Evolutionary conservation across 2,797 vertebrate species (phyloP).

Genomic region (Ambastaia sidthimunki): DNA sequence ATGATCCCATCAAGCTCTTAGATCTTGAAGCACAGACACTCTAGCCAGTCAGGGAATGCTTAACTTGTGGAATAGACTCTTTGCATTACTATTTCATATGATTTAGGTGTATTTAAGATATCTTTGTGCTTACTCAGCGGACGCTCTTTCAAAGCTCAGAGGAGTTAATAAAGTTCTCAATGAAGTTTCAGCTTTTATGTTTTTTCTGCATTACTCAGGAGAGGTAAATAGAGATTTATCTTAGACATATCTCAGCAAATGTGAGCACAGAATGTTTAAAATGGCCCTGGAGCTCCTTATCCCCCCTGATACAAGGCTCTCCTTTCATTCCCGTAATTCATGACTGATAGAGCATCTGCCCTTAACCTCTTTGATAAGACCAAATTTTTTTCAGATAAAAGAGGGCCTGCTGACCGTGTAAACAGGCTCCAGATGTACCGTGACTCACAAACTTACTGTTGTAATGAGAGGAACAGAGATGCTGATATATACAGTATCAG

Average conservation of each 20-base stretch:
- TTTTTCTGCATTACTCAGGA: not conserved
- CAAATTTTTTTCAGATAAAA: constrained; percentile 56
- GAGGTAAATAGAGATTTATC: not conserved
- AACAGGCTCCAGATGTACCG: constrained; percentile 41
- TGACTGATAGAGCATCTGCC: constrained; percentile 35
- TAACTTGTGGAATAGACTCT: not conserved
- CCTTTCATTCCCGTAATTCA: constrained; percentile 38
- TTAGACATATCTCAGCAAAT: not conserved
- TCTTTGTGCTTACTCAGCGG: not conserved
- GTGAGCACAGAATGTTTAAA: not conserved
- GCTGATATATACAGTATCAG: constrained; percentile 57
- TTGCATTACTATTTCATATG: not conserved
- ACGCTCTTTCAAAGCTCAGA: not conserved
- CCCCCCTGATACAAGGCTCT: not conserved
- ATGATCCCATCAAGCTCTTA: constrained; percentile 10
- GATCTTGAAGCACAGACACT: not conserved
- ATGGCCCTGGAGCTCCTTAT: constrained; percentile 30
- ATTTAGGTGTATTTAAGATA: not conserved
- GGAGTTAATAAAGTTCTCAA: not conserved
- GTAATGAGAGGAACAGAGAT: constrained; percentile 47
- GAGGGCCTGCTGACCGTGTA: constrained; percentile 35
- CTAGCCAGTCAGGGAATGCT: too few relatives aligned
- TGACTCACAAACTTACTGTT: constrained; percentile 38
- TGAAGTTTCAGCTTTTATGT: not conserved
- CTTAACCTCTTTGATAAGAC: constrained; percentile 51